These are phyloP conservation scores for Cenopis cana DNA, from an alignment of 2,888 invertebrate genomes.

Conservation along the genomic window DNA sequence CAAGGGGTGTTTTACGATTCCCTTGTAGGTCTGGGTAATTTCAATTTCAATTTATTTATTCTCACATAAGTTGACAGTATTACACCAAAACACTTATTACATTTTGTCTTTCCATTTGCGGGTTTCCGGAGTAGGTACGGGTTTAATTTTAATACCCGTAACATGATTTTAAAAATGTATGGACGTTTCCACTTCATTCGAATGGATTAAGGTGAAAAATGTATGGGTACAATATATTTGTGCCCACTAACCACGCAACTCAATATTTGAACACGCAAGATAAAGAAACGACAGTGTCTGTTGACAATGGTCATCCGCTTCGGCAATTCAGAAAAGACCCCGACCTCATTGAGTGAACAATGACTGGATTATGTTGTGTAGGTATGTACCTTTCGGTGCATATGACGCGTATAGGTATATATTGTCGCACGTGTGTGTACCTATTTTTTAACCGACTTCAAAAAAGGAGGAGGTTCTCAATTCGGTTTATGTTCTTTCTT, in stretches of 20 bases:
- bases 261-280: slow-evolving; percentile 28
- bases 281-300: slow-evolving; percentile 27
- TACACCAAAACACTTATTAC: too few relatives aligned
- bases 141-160: too few relatives aligned
- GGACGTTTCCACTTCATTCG: too few relatives aligned
- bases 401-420: neutral
- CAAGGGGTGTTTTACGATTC: too few relatives aligned
- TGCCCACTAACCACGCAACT: neutral
- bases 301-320: slow-evolving; percentile 27
- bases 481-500: too few relatives aligned
- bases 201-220: neutral
- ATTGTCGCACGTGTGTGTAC: neutral
- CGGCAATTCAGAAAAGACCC: slow-evolving; percentile 20
- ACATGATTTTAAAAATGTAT: too few relatives aligned
- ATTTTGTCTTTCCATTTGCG: neutral
- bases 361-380: neutral
- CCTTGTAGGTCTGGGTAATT: too few relatives aligned
- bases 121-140: neutral
- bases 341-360: neutral
- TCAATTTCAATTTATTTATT: too few relatives aligned
- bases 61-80: too few relatives aligned
- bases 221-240: neutral
- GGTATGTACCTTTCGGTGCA: neutral
- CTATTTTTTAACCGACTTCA: too few relatives aligned
- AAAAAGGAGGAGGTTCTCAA: too few relatives aligned